Conservation (phyloP, 2,113 vertebrate genomes). For the Pteronura brasiliensis region DNA sequence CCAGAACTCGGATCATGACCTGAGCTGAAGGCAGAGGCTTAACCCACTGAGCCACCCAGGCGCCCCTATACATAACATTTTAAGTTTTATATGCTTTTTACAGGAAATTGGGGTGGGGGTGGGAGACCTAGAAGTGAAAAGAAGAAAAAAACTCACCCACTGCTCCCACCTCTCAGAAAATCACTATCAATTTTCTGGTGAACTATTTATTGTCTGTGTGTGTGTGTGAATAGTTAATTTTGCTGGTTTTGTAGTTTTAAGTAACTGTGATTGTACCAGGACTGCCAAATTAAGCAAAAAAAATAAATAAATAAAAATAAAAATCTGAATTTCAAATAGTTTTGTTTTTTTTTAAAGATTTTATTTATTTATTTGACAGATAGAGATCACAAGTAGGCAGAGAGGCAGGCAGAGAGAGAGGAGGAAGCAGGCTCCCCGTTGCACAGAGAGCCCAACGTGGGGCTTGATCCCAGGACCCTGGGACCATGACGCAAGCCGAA, state of each 20-base stretch:
- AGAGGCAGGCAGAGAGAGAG: no score
- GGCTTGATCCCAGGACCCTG: no score
- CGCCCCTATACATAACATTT: constrained; percentile 7
- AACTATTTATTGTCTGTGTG: background rate
- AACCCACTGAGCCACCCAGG: no score
- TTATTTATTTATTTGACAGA: no score
- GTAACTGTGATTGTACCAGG: background rate
- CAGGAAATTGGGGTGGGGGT: background rate
- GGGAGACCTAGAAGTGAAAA: background rate
- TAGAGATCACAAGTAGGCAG: no score
- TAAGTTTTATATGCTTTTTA: background rate
- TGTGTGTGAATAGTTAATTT: background rate
- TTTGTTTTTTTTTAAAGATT: background rate
- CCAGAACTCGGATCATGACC: no score
- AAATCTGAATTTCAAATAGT: background rate
- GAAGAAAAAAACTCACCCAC: background rate
- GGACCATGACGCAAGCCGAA: no score
- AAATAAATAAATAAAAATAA: background rate
- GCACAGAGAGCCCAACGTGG: fast-evolving
- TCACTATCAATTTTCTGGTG: background rate
- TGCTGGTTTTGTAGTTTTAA: constrained; percentile 20
- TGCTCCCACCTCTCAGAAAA: background rate
- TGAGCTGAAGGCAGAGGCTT: no score
- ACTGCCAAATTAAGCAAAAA: background rate
- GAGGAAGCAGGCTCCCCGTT: no score